phyloP scores from a whole-genome alignment of 2,113 vertebrate species.

The Mastomys natalensis region DNA sequence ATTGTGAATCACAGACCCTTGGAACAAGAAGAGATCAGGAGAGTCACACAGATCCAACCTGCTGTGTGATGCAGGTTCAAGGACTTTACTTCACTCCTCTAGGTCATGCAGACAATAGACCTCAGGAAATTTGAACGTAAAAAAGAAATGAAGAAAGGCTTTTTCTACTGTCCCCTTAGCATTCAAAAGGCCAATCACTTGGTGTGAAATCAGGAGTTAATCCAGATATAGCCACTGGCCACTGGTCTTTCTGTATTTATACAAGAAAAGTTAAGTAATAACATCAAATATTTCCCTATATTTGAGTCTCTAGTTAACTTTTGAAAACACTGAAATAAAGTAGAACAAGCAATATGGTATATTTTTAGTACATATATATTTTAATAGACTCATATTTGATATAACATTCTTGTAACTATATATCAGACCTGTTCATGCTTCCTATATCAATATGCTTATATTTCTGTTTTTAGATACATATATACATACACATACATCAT shows the following conservation, averaged over 20 bases:
- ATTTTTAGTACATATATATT: conserved; percentile 36
- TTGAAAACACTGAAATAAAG: neutral
- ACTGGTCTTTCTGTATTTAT: conserved; percentile 49
- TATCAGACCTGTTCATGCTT: neutral
- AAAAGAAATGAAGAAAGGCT: neutral
- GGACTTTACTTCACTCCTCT: neutral
- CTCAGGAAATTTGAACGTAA: conserved; percentile 58
- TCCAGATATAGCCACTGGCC: neutral
- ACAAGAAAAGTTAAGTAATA: conserved; percentile 31
- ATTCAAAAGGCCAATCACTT: conserved; percentile 30
- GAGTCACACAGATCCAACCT: neutral
- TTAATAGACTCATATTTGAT: conserved; percentile 33
- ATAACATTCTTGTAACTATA: neutral
- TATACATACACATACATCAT: too few species aligned
- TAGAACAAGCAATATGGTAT: neutral
- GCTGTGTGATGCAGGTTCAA: neutral
- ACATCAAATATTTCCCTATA: conserved; percentile 21
- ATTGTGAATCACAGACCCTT: neutral
- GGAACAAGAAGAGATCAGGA: neutral
- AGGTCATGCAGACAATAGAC: conserved; percentile 25
- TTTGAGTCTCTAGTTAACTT: neutral
- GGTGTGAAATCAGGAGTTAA: conserved; percentile 30
- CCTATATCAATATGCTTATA: neutral
- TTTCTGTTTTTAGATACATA: neutral
- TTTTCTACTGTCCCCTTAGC: neutral